Evolutionary conservation across 2,888 invertebrate species (phyloP).

Genomic region (Xanthia togata): DNA sequence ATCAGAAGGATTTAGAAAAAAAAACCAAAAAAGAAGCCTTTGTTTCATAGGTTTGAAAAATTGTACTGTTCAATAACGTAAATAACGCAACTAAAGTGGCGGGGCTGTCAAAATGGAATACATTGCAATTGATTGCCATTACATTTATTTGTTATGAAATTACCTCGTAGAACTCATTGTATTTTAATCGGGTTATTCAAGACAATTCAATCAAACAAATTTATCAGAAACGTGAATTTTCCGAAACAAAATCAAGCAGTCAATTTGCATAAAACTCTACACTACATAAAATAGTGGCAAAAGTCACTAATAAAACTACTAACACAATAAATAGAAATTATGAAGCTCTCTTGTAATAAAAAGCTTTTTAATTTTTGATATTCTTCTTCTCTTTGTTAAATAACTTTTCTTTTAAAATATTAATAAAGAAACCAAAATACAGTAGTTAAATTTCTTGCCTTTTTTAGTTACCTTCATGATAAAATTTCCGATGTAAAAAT

Average conservation of each 20-base stretch:
- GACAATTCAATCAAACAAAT: too few species aligned
- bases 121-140: too few species aligned
- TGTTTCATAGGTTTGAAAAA: too few species aligned
- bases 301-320: background rate
- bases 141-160: too few species aligned
- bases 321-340: background rate
- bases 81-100: too few species aligned
- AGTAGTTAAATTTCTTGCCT: background rate
- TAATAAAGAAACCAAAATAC: background rate
- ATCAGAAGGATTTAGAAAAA: too few species aligned
- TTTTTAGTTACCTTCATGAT: background rate
- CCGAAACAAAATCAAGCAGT: background rate
- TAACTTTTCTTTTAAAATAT: background rate
- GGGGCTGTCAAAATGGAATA: too few species aligned
- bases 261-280: background rate
- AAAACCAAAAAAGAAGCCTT: too few species aligned
- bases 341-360: background rate
- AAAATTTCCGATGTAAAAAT: conserved; percentile 2
- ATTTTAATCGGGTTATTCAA: too few species aligned
- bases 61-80: too few species aligned
- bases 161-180: too few species aligned
- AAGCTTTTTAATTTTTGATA: conserved; percentile 1
- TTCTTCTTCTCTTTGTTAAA: background rate
- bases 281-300: background rate
- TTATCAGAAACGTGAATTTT: background rate